phyloP scores from a whole-genome alignment of 2,888 invertebrate genomes.

The Drosophila pegasa region DNA sequence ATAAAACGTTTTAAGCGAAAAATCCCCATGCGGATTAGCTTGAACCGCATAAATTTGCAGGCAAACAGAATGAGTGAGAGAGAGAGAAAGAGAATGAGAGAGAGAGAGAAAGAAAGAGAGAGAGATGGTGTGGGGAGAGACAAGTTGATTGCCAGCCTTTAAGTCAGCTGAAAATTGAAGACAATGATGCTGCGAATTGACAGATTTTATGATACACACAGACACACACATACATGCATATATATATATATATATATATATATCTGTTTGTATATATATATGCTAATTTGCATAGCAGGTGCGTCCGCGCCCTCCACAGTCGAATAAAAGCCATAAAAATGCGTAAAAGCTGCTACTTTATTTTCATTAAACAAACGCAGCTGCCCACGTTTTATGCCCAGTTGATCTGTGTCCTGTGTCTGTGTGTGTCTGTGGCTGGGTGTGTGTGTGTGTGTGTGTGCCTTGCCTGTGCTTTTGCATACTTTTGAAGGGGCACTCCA shows the following conservation, averaged over 20 bases:
- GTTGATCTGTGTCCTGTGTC: slow-evolving; percentile 42
- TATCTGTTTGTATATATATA: not conserved
- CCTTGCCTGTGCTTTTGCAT: slow-evolving; percentile 64
- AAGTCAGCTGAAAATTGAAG: slow-evolving; percentile 66
- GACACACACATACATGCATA: not conserved
- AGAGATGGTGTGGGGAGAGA: not conserved
- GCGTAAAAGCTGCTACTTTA: slow-evolving; percentile 78
- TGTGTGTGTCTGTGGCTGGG: not conserved
- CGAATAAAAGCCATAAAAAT: slow-evolving; percentile 74
- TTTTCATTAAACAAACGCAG: slow-evolving; percentile 65
- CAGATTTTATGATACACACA: slow-evolving; percentile 63
- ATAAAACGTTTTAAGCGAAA: slow-evolving; percentile 73
- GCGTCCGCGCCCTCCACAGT: slow-evolving; percentile 42
- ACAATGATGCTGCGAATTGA: slow-evolving; percentile 72
- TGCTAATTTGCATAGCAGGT: slow-evolving; percentile 72
- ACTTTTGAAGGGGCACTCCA: slow-evolving; percentile 66
- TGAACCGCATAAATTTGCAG: slow-evolving; percentile 74
- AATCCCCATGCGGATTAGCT: slow-evolving; percentile 77
- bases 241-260: not conserved
- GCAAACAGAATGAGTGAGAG: slow-evolving; percentile 25
- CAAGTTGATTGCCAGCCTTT: slow-evolving; percentile 47
- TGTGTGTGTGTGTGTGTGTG: slow-evolving; percentile 11
- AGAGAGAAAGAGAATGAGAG: not conserved
- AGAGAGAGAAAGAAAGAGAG: not conserved
- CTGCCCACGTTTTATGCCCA: slow-evolving; percentile 42